Conservation (phyloP, 2,113 vertebrate species). For the Sisor rabdophorus region DNA sequence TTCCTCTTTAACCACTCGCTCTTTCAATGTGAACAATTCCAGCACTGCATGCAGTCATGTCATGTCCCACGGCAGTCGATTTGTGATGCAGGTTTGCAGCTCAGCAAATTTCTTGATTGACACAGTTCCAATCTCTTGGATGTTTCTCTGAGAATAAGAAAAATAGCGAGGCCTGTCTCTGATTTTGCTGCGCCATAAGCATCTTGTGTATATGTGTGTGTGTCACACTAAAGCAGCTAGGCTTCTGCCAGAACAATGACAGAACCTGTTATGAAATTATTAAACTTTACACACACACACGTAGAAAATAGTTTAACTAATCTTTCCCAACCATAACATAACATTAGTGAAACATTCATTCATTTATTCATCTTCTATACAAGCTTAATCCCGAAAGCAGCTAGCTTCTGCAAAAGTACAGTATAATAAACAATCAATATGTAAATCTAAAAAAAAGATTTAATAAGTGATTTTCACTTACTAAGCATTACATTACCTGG, state of each 20-base stretch:
- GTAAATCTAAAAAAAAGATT: too few species aligned
- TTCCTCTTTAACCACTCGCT: not conserved
- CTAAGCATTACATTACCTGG: too few species aligned
- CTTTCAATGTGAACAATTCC: not conserved
- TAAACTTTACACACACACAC: not conserved
- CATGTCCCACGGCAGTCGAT: not conserved
- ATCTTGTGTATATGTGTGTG: slow-evolving; percentile 7
- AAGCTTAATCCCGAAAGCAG: too few species aligned
- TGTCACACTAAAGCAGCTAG: slow-evolving; percentile 35
- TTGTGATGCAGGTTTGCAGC: not conserved
- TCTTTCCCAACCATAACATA: too few species aligned
- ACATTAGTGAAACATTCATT: too few species aligned
- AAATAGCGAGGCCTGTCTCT: slow-evolving; percentile 10
- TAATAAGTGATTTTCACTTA: too few species aligned
- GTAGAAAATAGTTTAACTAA: too few species aligned
- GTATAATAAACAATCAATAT: too few species aligned
- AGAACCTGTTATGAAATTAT: slow-evolving; percentile 24
- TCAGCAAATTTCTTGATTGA: slow-evolving; percentile 22
- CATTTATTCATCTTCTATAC: too few species aligned
- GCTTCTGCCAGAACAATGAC: slow-evolving; percentile 28
- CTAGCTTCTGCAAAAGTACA: too few species aligned
- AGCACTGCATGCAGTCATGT: not conserved
- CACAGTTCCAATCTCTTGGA: slow-evolving; percentile 11
- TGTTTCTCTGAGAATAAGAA: slow-evolving; percentile 1
- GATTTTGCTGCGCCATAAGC: not conserved